phyloP scores from a whole-genome alignment of 2,113 vertebrate genomes.

The Siphamia tubifer region DNA sequence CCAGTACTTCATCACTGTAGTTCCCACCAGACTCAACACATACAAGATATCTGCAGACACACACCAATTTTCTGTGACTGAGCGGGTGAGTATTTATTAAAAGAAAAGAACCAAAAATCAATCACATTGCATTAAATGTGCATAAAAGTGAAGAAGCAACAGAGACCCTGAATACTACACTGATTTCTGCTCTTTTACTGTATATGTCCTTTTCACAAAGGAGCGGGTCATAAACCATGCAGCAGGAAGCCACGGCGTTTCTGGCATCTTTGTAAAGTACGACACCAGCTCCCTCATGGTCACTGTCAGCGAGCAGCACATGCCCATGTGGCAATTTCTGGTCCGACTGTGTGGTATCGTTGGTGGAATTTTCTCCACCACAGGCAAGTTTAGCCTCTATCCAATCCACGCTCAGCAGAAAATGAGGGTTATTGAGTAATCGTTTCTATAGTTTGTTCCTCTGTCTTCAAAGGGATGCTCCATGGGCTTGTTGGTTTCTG shows the following conservation, averaged over 20 bases:
- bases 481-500: constrained; percentile 90
- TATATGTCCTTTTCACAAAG: constrained; percentile 69
- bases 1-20: constrained; percentile 97
- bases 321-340: constrained; percentile 97
- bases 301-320: constrained; percentile 94
- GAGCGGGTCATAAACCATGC: constrained; percentile 95
- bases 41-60: constrained; percentile 92
- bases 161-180: not conserved
- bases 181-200: not conserved
- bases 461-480: constrained; percentile 86
- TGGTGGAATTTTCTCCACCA: constrained; percentile 96
- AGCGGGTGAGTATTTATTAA: constrained; percentile 86
- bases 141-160: not conserved
- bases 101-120: not conserved
- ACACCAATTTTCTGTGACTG: constrained; percentile 96
- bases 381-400: constrained; percentile 83
- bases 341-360: constrained; percentile 94
- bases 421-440: not conserved
- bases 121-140: too few relatives aligned
- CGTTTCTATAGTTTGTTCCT: not conserved
- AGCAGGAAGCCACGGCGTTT: constrained; percentile 94
- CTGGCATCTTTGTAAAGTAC: constrained; percentile 96
- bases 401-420: too few relatives aligned
- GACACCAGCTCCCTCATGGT: constrained; percentile 98
- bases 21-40: constrained; percentile 93